Conservation (phyloP, 2,888 invertebrate species). For the Diarsia brunnea region DNA sequence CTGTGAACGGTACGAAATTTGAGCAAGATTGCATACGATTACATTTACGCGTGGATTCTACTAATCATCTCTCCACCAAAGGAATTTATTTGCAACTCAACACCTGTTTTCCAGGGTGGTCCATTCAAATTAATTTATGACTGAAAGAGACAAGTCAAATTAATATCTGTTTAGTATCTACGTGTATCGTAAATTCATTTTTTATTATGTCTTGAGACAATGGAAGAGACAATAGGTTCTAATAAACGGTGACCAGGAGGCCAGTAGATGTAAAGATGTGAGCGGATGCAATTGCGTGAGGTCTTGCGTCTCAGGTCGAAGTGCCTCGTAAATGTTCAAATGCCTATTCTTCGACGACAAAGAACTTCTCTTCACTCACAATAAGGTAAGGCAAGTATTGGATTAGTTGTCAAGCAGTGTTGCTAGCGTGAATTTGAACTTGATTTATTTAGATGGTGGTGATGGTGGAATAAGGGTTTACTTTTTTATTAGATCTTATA, state of each 20-base stretch:
- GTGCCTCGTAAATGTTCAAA: constrained; percentile 54
- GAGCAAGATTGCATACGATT: neutral
- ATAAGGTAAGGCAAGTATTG: constrained; percentile 27
- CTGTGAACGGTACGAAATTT: neutral
- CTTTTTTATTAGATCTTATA: neutral
- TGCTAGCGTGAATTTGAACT: constrained; percentile 8
- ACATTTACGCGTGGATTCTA: neutral
- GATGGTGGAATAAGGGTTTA: neutral
- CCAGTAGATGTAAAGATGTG: constrained; percentile 31
- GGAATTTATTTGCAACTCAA: constrained; percentile 24
- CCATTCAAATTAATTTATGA: constrained; percentile 19
- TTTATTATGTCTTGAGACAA: constrained; percentile 46
- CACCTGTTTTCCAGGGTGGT: constrained; percentile 26
- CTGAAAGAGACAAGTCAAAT: constrained; percentile 30
- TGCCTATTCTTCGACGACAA: constrained; percentile 54
- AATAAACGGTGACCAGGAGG: constrained; percentile 43
- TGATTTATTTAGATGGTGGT: constrained; percentile 19
- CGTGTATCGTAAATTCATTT: constrained; percentile 21
- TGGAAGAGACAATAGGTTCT: constrained; percentile 44
- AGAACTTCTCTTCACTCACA: constrained; percentile 31
- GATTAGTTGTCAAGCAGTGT: constrained; percentile 26
- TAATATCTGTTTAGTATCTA: constrained; percentile 29
- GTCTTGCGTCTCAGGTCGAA: constrained; percentile 42
- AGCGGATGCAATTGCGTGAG: constrained; percentile 54
- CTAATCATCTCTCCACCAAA: constrained; percentile 6